Evolutionary conservation across 2,797 vertebrate genomes (phyloP).

Genomic region (Sylvia borin): DNA sequence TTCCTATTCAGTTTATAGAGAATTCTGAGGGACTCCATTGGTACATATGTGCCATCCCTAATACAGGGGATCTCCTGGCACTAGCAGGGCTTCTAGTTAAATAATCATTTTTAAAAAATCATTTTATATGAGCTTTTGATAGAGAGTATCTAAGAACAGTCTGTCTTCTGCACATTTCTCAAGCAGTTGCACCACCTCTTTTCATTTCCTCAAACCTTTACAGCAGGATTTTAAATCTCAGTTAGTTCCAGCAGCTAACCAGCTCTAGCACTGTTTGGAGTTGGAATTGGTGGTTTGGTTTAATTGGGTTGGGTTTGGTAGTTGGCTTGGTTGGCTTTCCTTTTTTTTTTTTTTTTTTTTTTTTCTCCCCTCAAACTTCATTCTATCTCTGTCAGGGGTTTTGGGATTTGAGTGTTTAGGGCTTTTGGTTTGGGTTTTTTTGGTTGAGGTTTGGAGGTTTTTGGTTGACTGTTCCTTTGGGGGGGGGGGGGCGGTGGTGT

Average conservation of each 20-base stretch:
- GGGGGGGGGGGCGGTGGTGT: background rate
- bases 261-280: background rate
- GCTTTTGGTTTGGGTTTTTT: fast-evolving
- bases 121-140: background rate
- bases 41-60: fast-evolving
- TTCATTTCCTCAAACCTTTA: background rate
- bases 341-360: background rate
- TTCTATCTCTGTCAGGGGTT: background rate
- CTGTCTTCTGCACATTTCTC: background rate
- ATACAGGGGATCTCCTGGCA: background rate
- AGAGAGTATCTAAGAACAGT: background rate
- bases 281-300: fast-evolving
- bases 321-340: background rate
- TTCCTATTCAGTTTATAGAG: background rate
- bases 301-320: too few relatives aligned
- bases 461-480: background rate
- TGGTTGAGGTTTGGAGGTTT: background rate
- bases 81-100: background rate
- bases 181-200: background rate
- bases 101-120: background rate
- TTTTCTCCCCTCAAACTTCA: background rate
- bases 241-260: background rate
- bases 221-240: background rate
- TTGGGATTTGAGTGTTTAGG: fast-evolving
- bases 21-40: background rate